These are phyloP conservation scores for Exocentrus adspersus DNA, from an alignment of 2,888 invertebrate species.

Conservation along the genomic window DNA sequence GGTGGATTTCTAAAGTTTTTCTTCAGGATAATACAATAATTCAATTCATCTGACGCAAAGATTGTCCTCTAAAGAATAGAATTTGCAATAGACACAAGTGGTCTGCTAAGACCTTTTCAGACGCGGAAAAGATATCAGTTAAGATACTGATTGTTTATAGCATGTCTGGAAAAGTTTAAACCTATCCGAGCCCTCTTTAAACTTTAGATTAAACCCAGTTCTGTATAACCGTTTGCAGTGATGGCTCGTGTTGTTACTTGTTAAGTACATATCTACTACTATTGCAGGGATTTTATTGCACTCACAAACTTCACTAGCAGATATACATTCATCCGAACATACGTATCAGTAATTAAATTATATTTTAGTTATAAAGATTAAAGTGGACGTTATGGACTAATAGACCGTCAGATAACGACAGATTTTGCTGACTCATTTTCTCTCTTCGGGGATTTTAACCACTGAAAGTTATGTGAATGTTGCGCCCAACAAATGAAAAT, in stretches of 20 bases:
- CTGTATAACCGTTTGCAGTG: constrained; percentile 32
- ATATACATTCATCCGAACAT: no score
- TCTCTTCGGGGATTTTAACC: no score
- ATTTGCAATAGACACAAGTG: constrained; percentile 29
- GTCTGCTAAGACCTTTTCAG: constrained; percentile 18
- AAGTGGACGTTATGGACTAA: no score
- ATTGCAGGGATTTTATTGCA: constrained; percentile 31
- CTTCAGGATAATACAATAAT: constrained; percentile 1
- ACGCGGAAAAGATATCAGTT: constrained; percentile 35
- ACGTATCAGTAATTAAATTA: no score
- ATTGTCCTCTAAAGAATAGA: neutral
- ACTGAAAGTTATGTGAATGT: no score
- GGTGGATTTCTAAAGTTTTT: constrained; percentile 27
- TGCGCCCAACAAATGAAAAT: no score
- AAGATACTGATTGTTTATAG: constrained; percentile 50
- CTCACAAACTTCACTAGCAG: constrained; percentile 18
- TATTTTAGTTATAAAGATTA: no score
- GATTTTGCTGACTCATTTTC: no score
- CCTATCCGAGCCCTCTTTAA: constrained; percentile 44
- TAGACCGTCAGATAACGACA: no score
- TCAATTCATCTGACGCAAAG: constrained; percentile 8
- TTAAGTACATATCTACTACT: constrained; percentile 37
- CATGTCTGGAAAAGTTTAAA: constrained; percentile 47
- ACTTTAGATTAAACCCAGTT: constrained; percentile 48
- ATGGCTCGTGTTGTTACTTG: constrained; percentile 36